Conservation (phyloP, 2,113 vertebrate genomes). For the Odocoileus hemionus region DNA sequence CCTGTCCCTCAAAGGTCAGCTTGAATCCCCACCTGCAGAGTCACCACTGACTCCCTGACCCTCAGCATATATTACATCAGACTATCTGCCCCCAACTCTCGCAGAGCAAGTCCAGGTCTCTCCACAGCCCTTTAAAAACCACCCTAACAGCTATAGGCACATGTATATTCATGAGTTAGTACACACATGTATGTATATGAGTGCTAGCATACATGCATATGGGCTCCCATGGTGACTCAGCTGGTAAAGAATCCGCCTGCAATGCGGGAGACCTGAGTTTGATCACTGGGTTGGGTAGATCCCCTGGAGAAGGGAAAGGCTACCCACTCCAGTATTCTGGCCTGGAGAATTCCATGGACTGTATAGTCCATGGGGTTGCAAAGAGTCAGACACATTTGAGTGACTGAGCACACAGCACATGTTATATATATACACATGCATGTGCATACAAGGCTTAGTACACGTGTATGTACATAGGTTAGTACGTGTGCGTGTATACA, state of each 20-base stretch:
- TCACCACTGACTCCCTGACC: neutral
- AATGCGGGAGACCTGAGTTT: neutral
- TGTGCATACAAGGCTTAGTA: neutral
- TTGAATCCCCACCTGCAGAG: neutral
- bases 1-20: neutral
- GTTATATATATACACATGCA: neutral
- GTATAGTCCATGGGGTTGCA: neutral
- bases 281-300: neutral
- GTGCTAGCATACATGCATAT: too few species aligned
- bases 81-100: neutral
- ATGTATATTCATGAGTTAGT: neutral
- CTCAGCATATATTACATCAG: fast-evolving
- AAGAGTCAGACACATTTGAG: neutral
- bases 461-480: fast-evolving
- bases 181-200: too few species aligned
- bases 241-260: neutral
- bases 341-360: neutral
- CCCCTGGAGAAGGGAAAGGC: neutral
- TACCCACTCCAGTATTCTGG: neutral
- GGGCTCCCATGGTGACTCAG: neutral
- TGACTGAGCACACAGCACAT: neutral
- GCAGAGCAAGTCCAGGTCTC: neutral
- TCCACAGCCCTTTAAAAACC: neutral
- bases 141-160: fast-evolving
- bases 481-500: neutral